Base-by-base conservation (phyloP, 1,140 invertebrate species). In the Scaptomyza montana region DNA sequence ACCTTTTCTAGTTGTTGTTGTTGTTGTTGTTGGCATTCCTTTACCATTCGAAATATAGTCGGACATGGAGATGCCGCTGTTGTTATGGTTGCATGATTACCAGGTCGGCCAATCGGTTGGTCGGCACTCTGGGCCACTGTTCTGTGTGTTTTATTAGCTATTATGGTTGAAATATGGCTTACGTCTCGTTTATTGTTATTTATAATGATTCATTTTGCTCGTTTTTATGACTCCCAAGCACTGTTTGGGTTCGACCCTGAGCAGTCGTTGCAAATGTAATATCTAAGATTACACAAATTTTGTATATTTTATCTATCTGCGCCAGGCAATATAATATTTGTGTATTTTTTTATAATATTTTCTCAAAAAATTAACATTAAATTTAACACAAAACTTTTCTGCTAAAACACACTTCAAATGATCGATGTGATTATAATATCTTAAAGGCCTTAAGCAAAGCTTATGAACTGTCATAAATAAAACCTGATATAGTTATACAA, bases 191-290 rank as follows among this genome's bases (percentile, higher is more conserved):
- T 85, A 85, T 85, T 85, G 81, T 85, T 85, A 85, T 85, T 85
- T 85, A 85, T 85, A 86, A 86, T 86, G 81, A 80, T 85, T 80
- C 81, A 81, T 85, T 85, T 85, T 80, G 74, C 81, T 80, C 80
- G 67, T 84, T 86, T 86, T 85, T 86, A 85, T 86, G 81, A 81
- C 71, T 85, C 77, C 64, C 75, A 65, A 53, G 79, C 59, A 71
- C 53, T 74, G 72, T 74, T 45, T 65, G 69, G 77, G 80, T 73
- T 61, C 55, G 56, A 36, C 33, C 33, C 61, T 59, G 33, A 55
- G 13, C 55, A 46, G 51, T 28, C 74, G 62, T 51, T 74, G 64
- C 66, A 59, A 77, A 77, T 80, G 67, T 77, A n/a, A 49, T 39
- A 64, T 9, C 64, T 67, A 36, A 36, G 33, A 36, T 43, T 36